Evolutionary conservation across 2,797 vertebrate species (phyloP), one percentile per base, ranked within the genome.

Genomic region (Enteromius trimaculatus): DNA sequence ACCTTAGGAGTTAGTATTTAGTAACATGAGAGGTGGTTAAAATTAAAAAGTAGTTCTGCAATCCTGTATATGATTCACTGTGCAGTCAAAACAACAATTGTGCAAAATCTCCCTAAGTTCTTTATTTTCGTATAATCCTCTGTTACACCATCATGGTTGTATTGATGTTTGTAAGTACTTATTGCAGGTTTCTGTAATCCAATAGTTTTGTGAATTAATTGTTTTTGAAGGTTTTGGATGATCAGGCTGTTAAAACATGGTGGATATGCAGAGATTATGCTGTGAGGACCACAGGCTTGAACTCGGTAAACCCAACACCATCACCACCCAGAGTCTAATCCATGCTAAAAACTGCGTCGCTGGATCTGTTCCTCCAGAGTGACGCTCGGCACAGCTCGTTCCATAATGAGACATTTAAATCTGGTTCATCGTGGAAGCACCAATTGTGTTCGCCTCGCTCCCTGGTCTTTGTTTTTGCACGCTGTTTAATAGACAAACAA

Each of bases 241-340:
- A 95, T 94, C 92, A 92, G 91, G 92, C 81, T 29, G 47, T 92
- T 49, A 92, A 93, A 93, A 92, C 92, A 92, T 89, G 91, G 89
- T 90, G 89, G 92, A 93, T 93, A 90, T 91, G 89, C 88, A 90
- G 90, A 92, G 92, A 94, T 95, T 94, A 93, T 91, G 90, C 86
- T 90, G 88, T 90, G 81, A 90, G 90, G 89, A 92, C 74, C 55
- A 87, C 89, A 91, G 89, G 89, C 91, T 90, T 88, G 87, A 91
- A 89, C 89, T 90, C 85, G 87, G 91, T 93, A 91, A 93, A 87
- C 83, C 85, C 85, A 90, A 91, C 85, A 23, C 77, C 60, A 75
- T 87, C 81, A 66, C 81, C 82, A 86, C 66, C 31, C 83, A 80
- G 87, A 79, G 66, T 79, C 66, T 66, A 83, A 80, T 62, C 49